phyloP scores from a whole-genome alignment of 2,888 invertebrate species.

The Notocelia uddmanniana region DNA sequence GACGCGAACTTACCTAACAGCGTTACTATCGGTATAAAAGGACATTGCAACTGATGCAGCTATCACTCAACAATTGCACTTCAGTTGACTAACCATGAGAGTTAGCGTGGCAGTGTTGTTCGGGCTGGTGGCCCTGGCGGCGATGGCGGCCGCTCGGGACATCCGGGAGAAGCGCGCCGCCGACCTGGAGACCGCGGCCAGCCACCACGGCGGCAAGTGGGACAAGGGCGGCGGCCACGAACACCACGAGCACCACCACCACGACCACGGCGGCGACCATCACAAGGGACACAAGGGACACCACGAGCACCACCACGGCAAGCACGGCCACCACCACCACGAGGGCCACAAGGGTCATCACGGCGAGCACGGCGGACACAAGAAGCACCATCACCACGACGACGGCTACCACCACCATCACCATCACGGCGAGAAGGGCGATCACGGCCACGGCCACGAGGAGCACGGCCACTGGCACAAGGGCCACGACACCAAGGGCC shows the following conservation, averaged over 20 bases:
- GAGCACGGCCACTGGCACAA: conserved; percentile 90
- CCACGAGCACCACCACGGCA: conserved; percentile 88
- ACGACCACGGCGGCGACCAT: conserved; percentile 87
- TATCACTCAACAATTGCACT: conserved; percentile 73
- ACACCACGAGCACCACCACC: conserved; percentile 87
- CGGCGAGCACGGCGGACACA: conserved; percentile 87
- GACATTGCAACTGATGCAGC: conserved; percentile 65
- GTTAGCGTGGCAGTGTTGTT: conserved; percentile 67
- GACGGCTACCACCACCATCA: conserved; percentile 88
- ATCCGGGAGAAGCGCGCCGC: conserved; percentile 77
- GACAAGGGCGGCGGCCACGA: conserved; percentile 87
- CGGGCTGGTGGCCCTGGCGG: conserved; percentile 81
- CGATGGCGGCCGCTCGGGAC: conserved; percentile 80
- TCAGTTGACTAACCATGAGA: conserved; percentile 70
- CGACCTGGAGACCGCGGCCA: conserved; percentile 84
- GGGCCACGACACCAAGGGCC: conserved; percentile 93
- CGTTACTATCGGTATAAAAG: conserved; percentile 72
- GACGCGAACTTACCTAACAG: conserved; percentile 68
- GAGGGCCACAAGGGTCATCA: conserved; percentile 87
- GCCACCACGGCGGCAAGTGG: conserved; percentile 64
- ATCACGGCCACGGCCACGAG: conserved; percentile 84
- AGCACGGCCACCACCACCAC: conserved; percentile 90
- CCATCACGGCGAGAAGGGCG: conserved; percentile 88
- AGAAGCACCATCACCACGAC: conserved; percentile 88
- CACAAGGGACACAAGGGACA: conserved; percentile 89